These are phyloP conservation scores for Tympanoctomys barrerae DNA, from an alignment of 2,797 vertebrate genomes.

Conservation along the genomic window DNA sequence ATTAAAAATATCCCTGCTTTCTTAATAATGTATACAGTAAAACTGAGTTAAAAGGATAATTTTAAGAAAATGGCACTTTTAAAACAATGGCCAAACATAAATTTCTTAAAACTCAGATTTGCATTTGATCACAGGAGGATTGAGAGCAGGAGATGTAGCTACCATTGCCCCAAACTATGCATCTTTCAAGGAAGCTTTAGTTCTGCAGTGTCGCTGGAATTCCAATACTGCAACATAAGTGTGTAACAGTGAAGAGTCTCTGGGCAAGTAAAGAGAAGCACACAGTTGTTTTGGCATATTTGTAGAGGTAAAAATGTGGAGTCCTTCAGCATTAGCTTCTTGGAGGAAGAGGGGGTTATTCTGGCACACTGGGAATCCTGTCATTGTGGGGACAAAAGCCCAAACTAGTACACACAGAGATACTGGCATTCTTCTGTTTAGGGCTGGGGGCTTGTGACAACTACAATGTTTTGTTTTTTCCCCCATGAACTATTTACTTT, in stretches of 20 bases:
- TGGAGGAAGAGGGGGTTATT: background rate
- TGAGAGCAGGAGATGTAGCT: slow-evolving; percentile 77
- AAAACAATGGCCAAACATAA: slow-evolving; percentile 81
- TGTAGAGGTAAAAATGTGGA: slow-evolving; percentile 81
- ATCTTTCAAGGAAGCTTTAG: slow-evolving; percentile 77
- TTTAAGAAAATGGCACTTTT: slow-evolving; percentile 84
- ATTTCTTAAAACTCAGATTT: slow-evolving; percentile 82
- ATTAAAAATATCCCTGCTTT: slow-evolving; percentile 90
- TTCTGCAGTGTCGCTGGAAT: slow-evolving; percentile 82
- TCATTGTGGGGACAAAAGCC: background rate
- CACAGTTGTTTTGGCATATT: slow-evolving; percentile 80
- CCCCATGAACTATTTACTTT: background rate
- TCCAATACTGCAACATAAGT: slow-evolving; percentile 82
- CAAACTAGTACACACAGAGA: slow-evolving; percentile 58
- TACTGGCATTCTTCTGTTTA: background rate
- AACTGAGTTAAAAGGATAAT: slow-evolving; percentile 87
- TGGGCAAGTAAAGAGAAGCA: slow-evolving; percentile 84
- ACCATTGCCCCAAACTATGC: slow-evolving; percentile 91
- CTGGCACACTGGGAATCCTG: background rate
- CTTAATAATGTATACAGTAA: slow-evolving; percentile 91
- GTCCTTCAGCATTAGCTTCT: slow-evolving; percentile 53
- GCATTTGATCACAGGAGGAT: slow-evolving; percentile 76
- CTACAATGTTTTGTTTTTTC: background rate
- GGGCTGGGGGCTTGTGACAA: slow-evolving; percentile 67
- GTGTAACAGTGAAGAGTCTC: slow-evolving; percentile 80